Evolutionary conservation across 1,140 invertebrate species (phyloP).

Genomic region (Drosophila nasuta): DNA sequence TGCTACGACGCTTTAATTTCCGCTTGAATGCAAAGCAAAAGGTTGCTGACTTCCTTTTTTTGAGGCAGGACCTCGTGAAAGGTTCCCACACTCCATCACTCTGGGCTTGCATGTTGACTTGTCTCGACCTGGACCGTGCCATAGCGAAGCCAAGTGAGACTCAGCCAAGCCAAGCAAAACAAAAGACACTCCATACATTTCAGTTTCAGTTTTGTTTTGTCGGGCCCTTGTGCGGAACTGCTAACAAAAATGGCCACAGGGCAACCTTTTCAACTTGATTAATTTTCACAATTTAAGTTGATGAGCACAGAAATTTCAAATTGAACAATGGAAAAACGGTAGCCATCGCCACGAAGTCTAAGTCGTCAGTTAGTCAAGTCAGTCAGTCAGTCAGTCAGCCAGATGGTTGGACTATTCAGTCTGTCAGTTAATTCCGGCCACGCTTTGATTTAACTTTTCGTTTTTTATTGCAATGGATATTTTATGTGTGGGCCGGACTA

Average conservation of each 20-base stretch:
- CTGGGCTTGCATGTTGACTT: conserved; percentile 60
- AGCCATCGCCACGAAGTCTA: conserved; percentile 10
- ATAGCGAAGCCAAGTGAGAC: too few relatives aligned
- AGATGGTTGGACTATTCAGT: conserved; percentile 14
- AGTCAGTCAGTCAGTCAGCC: not conserved
- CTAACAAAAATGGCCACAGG: conserved; percentile 37
- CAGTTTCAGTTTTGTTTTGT: conserved; percentile 1
- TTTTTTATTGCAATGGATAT: conserved; percentile 32
- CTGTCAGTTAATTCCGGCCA: conserved; percentile 16
- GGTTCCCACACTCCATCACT: conserved; percentile 33
- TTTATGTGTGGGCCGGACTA: conserved; percentile 21
- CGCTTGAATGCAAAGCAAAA: conserved; percentile 80
- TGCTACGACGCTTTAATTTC: conserved; percentile 66
- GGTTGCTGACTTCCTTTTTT: conserved; percentile 44
- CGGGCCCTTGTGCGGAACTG: conserved; percentile 1
- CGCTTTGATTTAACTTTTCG: conserved; percentile 50
- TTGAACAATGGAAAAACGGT: conserved; percentile 39
- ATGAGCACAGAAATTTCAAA: conserved; percentile 67
- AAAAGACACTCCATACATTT: conserved; percentile 53
- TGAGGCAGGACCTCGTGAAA: conserved; percentile 41
- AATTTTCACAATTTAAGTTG: conserved; percentile 82
- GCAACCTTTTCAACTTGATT: conserved; percentile 80
- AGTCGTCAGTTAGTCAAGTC: conserved; percentile 15
- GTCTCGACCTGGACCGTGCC: conserved; percentile 21
- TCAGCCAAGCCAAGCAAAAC: conserved; percentile 58